Percentiles rank a stretch among this genome's conserved stretches.
Evolutionary conservation across 2,113 vertebrate species (phyloP).

Genomic region (Esox niger): DNA sequence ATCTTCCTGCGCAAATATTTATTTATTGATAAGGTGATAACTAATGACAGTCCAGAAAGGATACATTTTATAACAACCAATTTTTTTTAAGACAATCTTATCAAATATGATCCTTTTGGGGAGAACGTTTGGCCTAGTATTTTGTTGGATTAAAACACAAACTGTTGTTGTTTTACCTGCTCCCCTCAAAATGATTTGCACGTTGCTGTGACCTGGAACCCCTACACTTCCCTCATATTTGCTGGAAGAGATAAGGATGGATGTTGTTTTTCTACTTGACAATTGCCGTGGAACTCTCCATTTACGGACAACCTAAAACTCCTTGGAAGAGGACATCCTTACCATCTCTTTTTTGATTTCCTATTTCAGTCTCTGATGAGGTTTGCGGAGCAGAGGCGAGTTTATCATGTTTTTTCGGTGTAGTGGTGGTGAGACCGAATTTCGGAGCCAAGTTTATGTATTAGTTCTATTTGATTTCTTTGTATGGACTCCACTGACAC

Average conservation of each 20-base stretch:
- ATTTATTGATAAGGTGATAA: conserved; percentile 68
- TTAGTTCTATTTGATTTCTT: conserved; percentile 48
- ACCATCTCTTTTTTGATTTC: conserved; percentile 47
- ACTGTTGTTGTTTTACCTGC: conserved; percentile 59
- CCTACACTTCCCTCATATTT: conserved; percentile 39
- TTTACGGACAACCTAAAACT: conserved; percentile 56
- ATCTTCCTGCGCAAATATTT: conserved; percentile 66
- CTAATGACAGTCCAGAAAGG: conserved; percentile 52
- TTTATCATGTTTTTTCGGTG: conserved; percentile 48
- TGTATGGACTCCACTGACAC: conserved; percentile 55
- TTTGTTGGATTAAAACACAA: conserved; percentile 48
- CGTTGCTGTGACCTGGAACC: conserved; percentile 53
- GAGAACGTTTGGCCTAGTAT: conserved; percentile 49
- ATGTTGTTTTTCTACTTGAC: conserved; percentile 40
- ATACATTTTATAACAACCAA: conserved; percentile 59
- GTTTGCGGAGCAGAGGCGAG: conserved; percentile 36
- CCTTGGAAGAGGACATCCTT: conserved; percentile 40
- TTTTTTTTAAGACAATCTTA: conserved; percentile 72
- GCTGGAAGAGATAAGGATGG: conserved; percentile 35
- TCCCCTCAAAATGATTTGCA: conserved; percentile 60
- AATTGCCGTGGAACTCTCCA: conserved; percentile 72
- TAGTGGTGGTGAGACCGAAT: conserved; percentile 34
- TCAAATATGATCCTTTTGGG: conserved; percentile 40
- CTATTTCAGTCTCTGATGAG: conserved; percentile 34
- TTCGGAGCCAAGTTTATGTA: conserved; percentile 46